Conservation (phyloP, 1,140 invertebrate species). For the Stenopsyche tienmushanensis region DNA sequence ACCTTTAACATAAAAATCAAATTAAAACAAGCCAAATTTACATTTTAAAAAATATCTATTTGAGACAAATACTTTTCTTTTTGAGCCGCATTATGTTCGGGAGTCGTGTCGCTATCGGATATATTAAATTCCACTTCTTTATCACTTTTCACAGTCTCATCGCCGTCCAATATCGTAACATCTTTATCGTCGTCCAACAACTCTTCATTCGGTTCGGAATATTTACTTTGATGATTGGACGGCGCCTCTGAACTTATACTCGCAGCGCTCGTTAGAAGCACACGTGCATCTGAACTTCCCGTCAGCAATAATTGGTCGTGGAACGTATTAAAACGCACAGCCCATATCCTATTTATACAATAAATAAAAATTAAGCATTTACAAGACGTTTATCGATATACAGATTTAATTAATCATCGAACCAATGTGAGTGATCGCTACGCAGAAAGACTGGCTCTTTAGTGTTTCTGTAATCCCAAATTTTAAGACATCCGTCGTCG, state of each 20-base stretch:
- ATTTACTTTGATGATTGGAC: constrained; percentile 49
- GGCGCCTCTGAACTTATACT: constrained; percentile 80
- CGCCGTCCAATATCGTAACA: background rate
- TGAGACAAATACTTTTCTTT: constrained; percentile 32
- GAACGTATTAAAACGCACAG: constrained; percentile 90
- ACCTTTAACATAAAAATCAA: constrained; percentile 44
- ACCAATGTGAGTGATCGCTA: constrained; percentile 95
- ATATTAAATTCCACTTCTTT: background rate
- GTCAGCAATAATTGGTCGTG: constrained; percentile 96
- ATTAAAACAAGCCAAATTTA: background rate
- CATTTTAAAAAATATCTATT: background rate
- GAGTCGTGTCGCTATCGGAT: constrained; percentile 33
- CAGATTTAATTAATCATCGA: background rate
- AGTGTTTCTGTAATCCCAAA: constrained; percentile 92
- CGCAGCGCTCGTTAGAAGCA: constrained; percentile 82
- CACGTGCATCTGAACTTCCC: constrained; percentile 91
- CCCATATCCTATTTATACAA: constrained; percentile 74
- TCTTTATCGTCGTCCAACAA: constrained; percentile 4
- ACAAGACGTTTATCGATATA: background rate
- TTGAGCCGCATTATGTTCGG: constrained; percentile 26
- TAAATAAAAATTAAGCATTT: background rate
- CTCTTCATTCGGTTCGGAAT: constrained; percentile 45
- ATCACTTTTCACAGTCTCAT: constrained; percentile 3
- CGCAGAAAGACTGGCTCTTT: constrained; percentile 76
- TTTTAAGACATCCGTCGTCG: constrained; percentile 91